Evolutionary conservation across 2,888 invertebrate genomes (phyloP).

Genomic region (Eilema depressum): DNA sequence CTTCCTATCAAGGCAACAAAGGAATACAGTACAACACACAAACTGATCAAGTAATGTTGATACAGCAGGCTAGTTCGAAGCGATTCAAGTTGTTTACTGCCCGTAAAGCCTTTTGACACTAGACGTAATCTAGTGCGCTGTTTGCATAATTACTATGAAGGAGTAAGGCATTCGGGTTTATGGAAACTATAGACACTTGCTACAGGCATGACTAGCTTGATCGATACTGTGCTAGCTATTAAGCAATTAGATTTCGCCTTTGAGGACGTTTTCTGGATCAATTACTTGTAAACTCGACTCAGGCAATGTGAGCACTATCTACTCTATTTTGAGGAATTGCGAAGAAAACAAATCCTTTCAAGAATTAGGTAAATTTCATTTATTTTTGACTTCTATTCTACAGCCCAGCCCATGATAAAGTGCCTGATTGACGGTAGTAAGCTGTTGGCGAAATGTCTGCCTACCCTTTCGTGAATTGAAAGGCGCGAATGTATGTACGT

Average conservation of each 20-base stretch:
- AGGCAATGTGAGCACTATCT: not conserved
- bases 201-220: not conserved
- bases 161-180: not conserved
- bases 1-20: too few species aligned
- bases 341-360: too few species aligned
- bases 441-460: too few species aligned
- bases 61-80: not conserved
- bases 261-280: not conserved
- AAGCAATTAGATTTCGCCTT: not conserved
- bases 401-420: too few species aligned
- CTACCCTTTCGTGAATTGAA: too few species aligned
- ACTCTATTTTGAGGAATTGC: too few species aligned
- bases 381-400: too few species aligned
- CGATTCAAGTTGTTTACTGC: not conserved
- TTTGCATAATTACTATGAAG: conserved; percentile 1
- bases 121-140: conserved; percentile 5
- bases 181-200: conserved; percentile 5
- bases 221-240: not conserved
- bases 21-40: not conserved
- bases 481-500: too few species aligned
- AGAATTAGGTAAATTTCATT: too few species aligned
- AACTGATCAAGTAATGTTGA: not conserved
- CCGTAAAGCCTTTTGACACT: conserved; percentile 7
- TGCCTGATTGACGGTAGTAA: too few species aligned
- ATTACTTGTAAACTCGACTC: not conserved